A percentile compares a stretch with the other conserved stretches of the same genome.
phyloP scores from a whole-genome alignment of 1,140 invertebrate genomes.

The Zaprionus tsacasi region DNA sequence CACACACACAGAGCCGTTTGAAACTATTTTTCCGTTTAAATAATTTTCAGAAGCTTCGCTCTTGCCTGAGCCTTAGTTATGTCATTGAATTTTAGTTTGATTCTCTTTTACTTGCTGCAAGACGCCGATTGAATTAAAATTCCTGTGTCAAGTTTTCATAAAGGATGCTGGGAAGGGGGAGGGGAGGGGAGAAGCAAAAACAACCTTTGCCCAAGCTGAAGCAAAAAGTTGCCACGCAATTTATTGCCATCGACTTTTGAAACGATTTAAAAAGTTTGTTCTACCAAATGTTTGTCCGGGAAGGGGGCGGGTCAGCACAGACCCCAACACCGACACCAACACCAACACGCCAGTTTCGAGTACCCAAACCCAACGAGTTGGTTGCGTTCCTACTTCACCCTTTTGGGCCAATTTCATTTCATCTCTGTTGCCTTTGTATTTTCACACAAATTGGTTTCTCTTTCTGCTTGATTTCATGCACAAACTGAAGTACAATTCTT shows the following conservation, averaged over 20 bases:
- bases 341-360: not conserved
- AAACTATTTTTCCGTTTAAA: slow-evolving; percentile 73
- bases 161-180: not conserved
- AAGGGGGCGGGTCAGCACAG: slow-evolving; percentile 20
- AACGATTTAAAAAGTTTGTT: slow-evolving; percentile 71
- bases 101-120: slow-evolving; percentile 4
- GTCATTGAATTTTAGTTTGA: slow-evolving; percentile 29
- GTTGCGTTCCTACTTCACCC: slow-evolving; percentile 21
- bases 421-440: slow-evolving; percentile 58
- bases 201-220: no score
- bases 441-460: slow-evolving; percentile 80
- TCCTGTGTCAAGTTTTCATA: slow-evolving; percentile 46
- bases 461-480: slow-evolving; percentile 80
- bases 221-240: slow-evolving; percentile 61
- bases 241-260: slow-evolving; percentile 67
- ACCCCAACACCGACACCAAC: slow-evolving; percentile 13
- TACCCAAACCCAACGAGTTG: not conserved
- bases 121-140: slow-evolving; percentile 67
- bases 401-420: slow-evolving; percentile 76
- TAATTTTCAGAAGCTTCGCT: slow-evolving; percentile 61
- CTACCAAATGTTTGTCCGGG: slow-evolving; percentile 50
- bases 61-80: slow-evolving; percentile 60
- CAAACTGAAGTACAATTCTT: slow-evolving; percentile 69
- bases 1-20: slow-evolving; percentile 8
- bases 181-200: not conserved